Conservation (phyloP, 2,797 vertebrate species). For the Adrianichthys oophorus region DNA sequence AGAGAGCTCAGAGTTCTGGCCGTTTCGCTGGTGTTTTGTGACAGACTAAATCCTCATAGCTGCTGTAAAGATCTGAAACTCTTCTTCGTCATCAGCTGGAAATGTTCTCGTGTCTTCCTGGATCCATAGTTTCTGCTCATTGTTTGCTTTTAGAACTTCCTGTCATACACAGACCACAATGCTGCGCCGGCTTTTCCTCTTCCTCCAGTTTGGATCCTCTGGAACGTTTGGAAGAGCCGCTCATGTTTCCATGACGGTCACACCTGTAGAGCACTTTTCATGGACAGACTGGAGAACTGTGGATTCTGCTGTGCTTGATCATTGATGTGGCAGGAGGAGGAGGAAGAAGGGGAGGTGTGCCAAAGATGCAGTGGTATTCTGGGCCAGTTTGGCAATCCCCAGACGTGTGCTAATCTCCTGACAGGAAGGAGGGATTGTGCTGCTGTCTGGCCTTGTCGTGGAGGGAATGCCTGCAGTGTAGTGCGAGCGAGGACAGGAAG, state of each 20-base stretch:
- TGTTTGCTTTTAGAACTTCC: too few relatives aligned
- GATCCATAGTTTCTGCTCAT: too few relatives aligned
- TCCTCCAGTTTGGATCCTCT: background rate
- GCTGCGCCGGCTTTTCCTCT: background rate
- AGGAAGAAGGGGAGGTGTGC: constrained; percentile 5
- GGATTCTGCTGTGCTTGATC: constrained; percentile 28
- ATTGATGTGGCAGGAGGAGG: constrained; percentile 58
- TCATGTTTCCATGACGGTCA: constrained; percentile 2
- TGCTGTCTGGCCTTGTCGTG: constrained; percentile 14
- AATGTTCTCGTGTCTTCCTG: too few relatives aligned
- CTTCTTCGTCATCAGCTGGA: too few relatives aligned
- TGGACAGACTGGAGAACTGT: constrained; percentile 4
- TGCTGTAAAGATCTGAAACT: too few relatives aligned
- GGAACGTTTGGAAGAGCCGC: background rate
- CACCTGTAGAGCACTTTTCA: constrained; percentile 15
- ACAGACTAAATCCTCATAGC: too few relatives aligned
- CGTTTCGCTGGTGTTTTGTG: too few relatives aligned
- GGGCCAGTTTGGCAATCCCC: constrained; percentile 38
- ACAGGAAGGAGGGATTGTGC: constrained; percentile 48
- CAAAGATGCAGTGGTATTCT: constrained; percentile 48
- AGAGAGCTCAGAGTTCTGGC: too few relatives aligned
- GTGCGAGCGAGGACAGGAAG: constrained; percentile 5
- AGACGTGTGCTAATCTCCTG: constrained; percentile 42
- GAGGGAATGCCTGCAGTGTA: constrained; percentile 23
- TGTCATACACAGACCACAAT: too few relatives aligned